Evolutionary conservation across 1,140 invertebrate genomes (phyloP), one percentile per base, ranked within the genome.

Genomic region (Campoletis sonorensis): DNA sequence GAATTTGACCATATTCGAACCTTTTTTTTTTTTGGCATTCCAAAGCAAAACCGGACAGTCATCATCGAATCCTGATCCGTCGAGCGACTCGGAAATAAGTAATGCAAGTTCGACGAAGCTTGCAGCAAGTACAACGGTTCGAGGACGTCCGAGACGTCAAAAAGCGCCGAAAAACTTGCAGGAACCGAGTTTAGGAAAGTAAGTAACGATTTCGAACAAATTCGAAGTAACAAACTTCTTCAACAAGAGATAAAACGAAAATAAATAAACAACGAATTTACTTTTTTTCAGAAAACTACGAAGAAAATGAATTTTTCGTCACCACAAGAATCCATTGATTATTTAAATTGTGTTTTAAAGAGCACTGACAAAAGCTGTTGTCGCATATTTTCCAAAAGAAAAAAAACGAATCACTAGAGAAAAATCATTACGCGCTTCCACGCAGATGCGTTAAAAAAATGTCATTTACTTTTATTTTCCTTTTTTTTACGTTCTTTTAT

Each of bases 101-200:
- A 85, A 51, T 26, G 27, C 30, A 0, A 88, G 86, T 80, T 45
- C 10, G 21, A 78, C 15, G 40, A 79, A 10, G 16, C n/a, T 49
- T 40, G 13, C 54, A 33, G 58, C 51, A 40, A 45, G 16, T n/a
- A 13, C 18, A 1, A 5, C 0, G 21, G 21, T 58, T 23, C 4
- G 21, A n/a, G 54, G 4, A 23, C 83, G 89, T 16, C 88, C 88
- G n/a, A 87, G 83, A 83, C 85, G 89, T 37, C 84, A 83, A 61
- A 88, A 86, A 71, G 87, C 87, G 23, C 87, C 86, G 5, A 73
- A 51, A 21, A 86, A 81, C 77, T 82, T 89, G 3, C 61, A 85
- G 58, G 88, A 90, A 61, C 89, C 88, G 33, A 87, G 10, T 71
- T 87, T 89, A 40, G 64, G 1, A 33, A 87, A 78, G 89, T 90